A percentile compares a stretch with the other conserved stretches of the same genome.
phyloP scores from a whole-genome alignment of 2,113 vertebrate species.

The Cephalophus harveyi region DNA sequence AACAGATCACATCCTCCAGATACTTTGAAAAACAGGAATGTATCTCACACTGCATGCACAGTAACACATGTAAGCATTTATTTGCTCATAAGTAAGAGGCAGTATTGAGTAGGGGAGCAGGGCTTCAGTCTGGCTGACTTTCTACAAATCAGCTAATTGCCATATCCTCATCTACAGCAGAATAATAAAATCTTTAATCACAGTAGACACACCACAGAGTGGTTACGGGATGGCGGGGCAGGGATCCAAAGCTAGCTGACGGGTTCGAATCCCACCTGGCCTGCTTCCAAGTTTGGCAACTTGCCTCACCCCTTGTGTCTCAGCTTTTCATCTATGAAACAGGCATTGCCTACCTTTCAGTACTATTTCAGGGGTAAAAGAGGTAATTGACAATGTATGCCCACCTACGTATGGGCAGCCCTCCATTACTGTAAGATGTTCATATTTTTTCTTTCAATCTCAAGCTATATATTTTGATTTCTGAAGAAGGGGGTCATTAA shows the following conservation, averaged over 20 bases:
- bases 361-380: background rate
- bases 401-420: background rate
- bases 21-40: background rate
- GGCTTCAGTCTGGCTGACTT: background rate
- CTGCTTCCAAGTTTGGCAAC: background rate
- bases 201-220: no score
- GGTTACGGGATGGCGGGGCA: rapidly evolving
- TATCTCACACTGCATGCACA: background rate
- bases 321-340: background rate
- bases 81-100: background rate
- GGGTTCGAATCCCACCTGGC: background rate
- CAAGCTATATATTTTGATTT: background rate
- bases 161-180: background rate
- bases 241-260: background rate
- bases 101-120: background rate
- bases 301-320: background rate
- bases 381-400: rapidly evolving
- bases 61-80: background rate
- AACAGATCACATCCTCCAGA: background rate
- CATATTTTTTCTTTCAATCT: background rate
- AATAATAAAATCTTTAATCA: background rate
- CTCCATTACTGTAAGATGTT: background rate
- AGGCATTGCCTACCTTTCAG: background rate
- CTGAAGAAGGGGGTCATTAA: background rate
- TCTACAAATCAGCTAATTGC: background rate